A percentile compares a stretch with the other conserved stretches of the same genome.
Conservation (phyloP, 2,888 invertebrate genomes). For the Melanostoma mellinum region DNA sequence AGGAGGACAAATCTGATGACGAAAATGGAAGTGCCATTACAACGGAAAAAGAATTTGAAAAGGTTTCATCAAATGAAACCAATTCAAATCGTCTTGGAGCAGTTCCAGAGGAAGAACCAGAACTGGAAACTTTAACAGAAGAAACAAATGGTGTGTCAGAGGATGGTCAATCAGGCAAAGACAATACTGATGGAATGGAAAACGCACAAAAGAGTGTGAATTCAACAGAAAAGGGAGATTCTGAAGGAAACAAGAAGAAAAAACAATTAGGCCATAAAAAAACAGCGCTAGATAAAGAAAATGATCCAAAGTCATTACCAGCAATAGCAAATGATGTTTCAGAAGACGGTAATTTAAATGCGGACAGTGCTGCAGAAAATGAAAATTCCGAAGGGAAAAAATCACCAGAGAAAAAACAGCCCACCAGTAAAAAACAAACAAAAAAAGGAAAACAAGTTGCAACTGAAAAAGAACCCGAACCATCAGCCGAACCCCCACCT, state of each 20-base stretch:
- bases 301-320: too few species aligned
- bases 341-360: too few species aligned
- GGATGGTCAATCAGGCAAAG: conserved; percentile 7
- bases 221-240: conserved; percentile 16
- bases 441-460: conserved; percentile 10
- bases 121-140: conserved; percentile 1
- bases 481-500: conserved; percentile 30
- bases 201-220: background rate
- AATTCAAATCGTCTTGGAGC: conserved; percentile 40
- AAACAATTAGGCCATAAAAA: too few species aligned
- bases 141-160: background rate
- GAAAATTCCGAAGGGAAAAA: conserved; percentile 27
- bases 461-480: conserved; percentile 10
- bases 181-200: background rate
- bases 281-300: too few species aligned
- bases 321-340: too few species aligned
- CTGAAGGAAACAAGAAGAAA: background rate
- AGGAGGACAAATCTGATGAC: conserved; percentile 74
- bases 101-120: conserved; percentile 56
- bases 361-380: background rate
- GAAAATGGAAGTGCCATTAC: conserved; percentile 62
- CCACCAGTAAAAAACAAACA: conserved; percentile 8
- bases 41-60: conserved; percentile 62
- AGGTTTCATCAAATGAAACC: conserved; percentile 39
- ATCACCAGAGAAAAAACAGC: conserved; percentile 23